A percentile compares a stretch with the other conserved stretches of the same genome.
Evolutionary conservation across 2,113 vertebrate species (phyloP).

Genomic region (Silurus glanis): DNA sequence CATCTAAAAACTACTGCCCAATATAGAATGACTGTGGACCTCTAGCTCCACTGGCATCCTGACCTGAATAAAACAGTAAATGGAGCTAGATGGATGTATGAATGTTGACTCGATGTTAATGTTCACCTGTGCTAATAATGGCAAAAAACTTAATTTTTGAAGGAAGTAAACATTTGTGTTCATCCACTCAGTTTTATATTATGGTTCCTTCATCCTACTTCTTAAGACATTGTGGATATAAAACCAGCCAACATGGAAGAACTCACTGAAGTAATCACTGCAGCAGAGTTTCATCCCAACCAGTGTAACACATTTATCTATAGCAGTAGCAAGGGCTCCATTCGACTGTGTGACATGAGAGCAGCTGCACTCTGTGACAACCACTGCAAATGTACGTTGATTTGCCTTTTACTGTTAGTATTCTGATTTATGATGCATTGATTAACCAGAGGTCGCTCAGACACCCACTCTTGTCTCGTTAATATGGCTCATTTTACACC

Average conservation of each 20-base stretch:
- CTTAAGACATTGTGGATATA: conserved; percentile 86
- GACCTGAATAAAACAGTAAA: background rate
- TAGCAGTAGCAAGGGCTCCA: conserved; percentile 90
- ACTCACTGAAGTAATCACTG: conserved; percentile 86
- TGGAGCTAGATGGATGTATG: background rate
- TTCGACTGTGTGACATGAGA: conserved; percentile 87
- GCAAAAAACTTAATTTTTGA: background rate
- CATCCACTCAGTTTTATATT: background rate
- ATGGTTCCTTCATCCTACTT: conserved; percentile 42
- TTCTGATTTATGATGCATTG: too few species aligned
- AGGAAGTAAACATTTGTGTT: background rate
- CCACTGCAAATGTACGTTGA: conserved; percentile 83
- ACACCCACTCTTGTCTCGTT: background rate
- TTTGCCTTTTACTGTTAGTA: background rate
- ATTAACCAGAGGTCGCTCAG: background rate
- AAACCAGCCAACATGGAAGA: conserved; percentile 90
- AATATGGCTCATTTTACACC: conserved; percentile 2
- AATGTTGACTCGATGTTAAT: background rate
- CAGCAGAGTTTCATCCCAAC: conserved; percentile 83
- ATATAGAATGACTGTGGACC: background rate
- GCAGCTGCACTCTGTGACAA: conserved; percentile 81
- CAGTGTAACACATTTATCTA: conserved; percentile 89
- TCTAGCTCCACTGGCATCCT: background rate
- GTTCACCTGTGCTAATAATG: background rate
- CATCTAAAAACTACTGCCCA: background rate